Evolutionary conservation across 2,888 invertebrate species (phyloP).

Genomic region (Colostygia pectinataria): DNA sequence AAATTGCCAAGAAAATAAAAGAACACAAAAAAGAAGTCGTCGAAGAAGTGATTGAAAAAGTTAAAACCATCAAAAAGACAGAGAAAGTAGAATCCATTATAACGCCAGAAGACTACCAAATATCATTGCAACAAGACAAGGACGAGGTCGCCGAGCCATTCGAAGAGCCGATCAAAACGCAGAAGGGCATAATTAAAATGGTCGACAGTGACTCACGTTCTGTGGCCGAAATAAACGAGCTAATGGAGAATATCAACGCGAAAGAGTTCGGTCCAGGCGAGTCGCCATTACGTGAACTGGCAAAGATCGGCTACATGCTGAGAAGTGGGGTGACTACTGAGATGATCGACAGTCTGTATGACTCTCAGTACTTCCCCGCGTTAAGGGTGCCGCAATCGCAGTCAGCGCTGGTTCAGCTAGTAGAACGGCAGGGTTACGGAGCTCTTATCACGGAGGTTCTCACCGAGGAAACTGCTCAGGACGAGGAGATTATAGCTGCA

Average conservation of each 20-base stretch:
- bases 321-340: conserved; percentile 89
- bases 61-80: conserved; percentile 83
- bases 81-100: conserved; percentile 77
- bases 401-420: conserved; percentile 91
- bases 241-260: conserved; percentile 88
- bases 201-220: conserved; percentile 82
- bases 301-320: conserved; percentile 90
- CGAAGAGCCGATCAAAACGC: conserved; percentile 81
- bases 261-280: conserved; percentile 92
- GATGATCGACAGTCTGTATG: conserved; percentile 90
- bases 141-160: conserved; percentile 79
- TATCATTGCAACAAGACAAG: conserved; percentile 78
- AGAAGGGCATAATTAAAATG: conserved; percentile 78
- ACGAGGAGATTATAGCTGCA: conserved; percentile 89
- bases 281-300: conserved; percentile 90
- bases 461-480: conserved; percentile 90
- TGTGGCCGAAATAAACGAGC: conserved; percentile 89
- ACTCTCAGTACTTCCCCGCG: conserved; percentile 90
- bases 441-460: conserved; percentile 91
- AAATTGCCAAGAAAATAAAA: conserved; percentile 27
- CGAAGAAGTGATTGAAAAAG: conserved; percentile 77
- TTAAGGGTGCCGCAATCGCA: conserved; percentile 91
- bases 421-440: conserved; percentile 92
- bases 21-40: conserved; percentile 56
- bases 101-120: conserved; percentile 82